Base-by-base conservation (phyloP, 1,140 invertebrate genomes). In the Oscheius sp. region DNA sequence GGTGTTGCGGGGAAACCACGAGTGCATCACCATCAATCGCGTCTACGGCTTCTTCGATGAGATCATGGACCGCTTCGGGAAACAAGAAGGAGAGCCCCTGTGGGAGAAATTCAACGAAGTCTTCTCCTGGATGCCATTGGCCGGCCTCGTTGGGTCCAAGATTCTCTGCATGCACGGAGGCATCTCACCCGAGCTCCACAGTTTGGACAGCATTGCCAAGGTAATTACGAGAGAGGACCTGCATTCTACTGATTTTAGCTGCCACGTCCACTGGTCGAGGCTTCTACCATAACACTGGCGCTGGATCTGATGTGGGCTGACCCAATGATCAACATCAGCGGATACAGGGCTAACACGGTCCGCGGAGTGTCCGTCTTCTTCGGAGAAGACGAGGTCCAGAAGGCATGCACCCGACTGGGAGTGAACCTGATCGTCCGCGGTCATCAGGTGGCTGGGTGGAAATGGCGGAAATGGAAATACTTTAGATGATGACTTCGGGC, bases 121-220 rank as follows among this genome's bases (percentile, higher is more conserved):
- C 77, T 80, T 80, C 68, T 52, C 69, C 26, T 52, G 46, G 18
- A 49, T 80, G 58, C 79, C 79, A 1, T 35, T 80, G 7, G 94
- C 92, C 59, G 93, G 92, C 45, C 91, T 95, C 79, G 90, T 92
- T 76, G 91, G 91, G 79, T 90, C 92, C 82, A 91, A 91, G 84
- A 92, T 92, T 46, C 74, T 77, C 4, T 75, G 73, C 76, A 76
- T 76, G 74, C 74, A 76, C 35, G 73, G 79, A 32, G 72, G 61
- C 35, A 10, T 63, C 61, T 63, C 61, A 31, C 10, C 13, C 13
- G 13, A 63, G 10, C 61, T 63, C 13, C 26, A 34, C 4, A 63
- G 29, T 4, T 31, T 63, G 20, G 34, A 31, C 4, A 31, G 34
- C 61, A 63, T 63, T 23, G 31, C 13, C 13, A 23, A 63, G 7